These are phyloP conservation scores for Sarcoramphus papa DNA, from an alignment of 2,797 vertebrate genomes.

Conservation along the genomic window DNA sequence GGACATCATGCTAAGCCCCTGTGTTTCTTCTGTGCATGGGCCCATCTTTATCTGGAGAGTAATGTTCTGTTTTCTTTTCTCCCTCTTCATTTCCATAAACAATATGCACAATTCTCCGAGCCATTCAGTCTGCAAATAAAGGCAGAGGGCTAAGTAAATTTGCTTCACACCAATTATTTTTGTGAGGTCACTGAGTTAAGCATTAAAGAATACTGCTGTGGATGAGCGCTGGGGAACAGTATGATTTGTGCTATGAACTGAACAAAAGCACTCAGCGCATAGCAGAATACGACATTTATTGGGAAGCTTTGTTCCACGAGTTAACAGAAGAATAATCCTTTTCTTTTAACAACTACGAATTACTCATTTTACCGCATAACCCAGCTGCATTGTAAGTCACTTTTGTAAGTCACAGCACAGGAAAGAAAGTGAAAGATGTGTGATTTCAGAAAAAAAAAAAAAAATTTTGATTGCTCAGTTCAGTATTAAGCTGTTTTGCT, in stretches of 20 bases:
- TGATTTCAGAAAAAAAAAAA: neutral
- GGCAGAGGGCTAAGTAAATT: constrained; percentile 67
- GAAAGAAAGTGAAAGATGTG: neutral
- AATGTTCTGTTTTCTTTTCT: neutral
- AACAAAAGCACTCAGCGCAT: neutral
- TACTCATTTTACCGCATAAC: neutral
- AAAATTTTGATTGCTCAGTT: neutral
- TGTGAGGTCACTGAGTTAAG: constrained; percentile 67
- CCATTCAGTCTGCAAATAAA: constrained; percentile 63
- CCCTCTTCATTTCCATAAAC: constrained; percentile 62
- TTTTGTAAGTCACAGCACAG: neutral
- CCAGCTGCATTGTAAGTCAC: constrained; percentile 28
- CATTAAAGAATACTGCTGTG: constrained; percentile 44
- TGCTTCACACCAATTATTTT: constrained; percentile 67
- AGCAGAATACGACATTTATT: constrained; percentile 40
- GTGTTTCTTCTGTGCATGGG: neutral
- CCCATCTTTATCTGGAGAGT: constrained; percentile 24
- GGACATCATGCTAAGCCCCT: neutral
- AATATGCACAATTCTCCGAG: constrained; percentile 34
- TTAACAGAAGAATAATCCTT: constrained; percentile 35
- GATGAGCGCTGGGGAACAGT: constrained; percentile 16
- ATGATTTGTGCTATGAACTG: constrained; percentile 21
- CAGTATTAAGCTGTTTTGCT: neutral
- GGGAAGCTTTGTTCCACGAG: constrained; percentile 29
- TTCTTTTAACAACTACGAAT: neutral